Evolutionary conservation across 2,113 vertebrate genomes (phyloP).

Genomic region (Cyanoramphus novaezelandiae): DNA sequence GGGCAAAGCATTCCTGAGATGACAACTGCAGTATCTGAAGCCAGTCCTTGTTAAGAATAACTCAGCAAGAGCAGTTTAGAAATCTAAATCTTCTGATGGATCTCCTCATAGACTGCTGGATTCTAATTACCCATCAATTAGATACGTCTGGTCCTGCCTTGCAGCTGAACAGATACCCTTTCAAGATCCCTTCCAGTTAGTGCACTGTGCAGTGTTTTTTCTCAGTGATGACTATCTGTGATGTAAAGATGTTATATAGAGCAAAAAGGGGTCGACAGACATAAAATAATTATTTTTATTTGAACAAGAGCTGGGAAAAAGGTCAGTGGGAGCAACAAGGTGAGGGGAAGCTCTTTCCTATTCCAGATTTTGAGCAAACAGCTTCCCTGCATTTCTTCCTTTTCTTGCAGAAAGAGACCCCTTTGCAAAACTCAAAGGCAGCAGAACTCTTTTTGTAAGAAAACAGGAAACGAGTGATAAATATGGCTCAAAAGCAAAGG

Average conservation of each 20-base stretch:
- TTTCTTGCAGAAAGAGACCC: not conserved
- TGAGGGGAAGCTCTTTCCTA: not conserved
- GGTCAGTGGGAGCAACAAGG: not conserved
- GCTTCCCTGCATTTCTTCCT: not conserved
- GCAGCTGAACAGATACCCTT: not conserved
- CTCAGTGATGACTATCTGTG: not conserved
- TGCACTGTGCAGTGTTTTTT: not conserved
- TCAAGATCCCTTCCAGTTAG: not conserved
- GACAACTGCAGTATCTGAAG: not conserved
- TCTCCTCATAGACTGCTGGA: not conserved
- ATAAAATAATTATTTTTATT: not conserved
- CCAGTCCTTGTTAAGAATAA: not conserved
- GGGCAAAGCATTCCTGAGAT: not conserved
- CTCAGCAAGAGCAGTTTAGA: not conserved
- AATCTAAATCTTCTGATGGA: not conserved
- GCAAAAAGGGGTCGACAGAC: not conserved
- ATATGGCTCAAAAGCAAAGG: slow-evolving; percentile 39
- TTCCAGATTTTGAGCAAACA: not conserved
- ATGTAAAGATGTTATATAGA: not conserved
- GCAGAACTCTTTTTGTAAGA: slow-evolving; percentile 17
- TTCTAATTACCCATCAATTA: slow-evolving; percentile 20
- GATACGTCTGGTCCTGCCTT: not conserved
- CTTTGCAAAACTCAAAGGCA: slow-evolving; percentile 27
- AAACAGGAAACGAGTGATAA: slow-evolving; percentile 52
- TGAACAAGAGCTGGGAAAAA: not conserved